Conservation (phyloP, 2,888 invertebrate species). For the Coleophora flavipennella region DNA sequence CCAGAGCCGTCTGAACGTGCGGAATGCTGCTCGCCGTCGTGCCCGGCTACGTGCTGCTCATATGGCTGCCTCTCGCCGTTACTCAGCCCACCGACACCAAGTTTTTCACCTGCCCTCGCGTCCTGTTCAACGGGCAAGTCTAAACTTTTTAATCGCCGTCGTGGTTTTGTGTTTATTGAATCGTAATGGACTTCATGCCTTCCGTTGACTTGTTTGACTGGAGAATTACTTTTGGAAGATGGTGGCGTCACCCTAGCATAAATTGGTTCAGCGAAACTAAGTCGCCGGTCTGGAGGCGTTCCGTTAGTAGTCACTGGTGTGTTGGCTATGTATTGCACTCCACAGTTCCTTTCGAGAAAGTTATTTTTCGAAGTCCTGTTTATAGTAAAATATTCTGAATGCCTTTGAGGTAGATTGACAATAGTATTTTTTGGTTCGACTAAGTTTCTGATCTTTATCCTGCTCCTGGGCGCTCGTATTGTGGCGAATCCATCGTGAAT, state of each 20-base stretch:
- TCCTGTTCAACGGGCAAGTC: slow-evolving; percentile 48
- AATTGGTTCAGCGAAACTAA: slow-evolving; percentile 61
- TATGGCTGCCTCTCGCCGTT: slow-evolving; percentile 55
- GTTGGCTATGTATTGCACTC: slow-evolving; percentile 50
- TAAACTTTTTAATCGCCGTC: slow-evolving; percentile 58
- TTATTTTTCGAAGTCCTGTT: slow-evolving; percentile 56
- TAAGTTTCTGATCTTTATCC: slow-evolving; percentile 62
- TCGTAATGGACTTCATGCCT: slow-evolving; percentile 59
- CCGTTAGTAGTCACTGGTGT: slow-evolving; percentile 24
- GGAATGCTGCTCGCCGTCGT: slow-evolving; percentile 65
- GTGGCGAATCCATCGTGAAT: slow-evolving; percentile 92
- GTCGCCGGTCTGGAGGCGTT: slow-evolving; percentile 33
- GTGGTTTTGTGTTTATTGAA: slow-evolving; percentile 64
- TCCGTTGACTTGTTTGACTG: slow-evolving; percentile 42
- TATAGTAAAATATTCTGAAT: slow-evolving; percentile 66
- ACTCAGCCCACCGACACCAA: slow-evolving; percentile 40
- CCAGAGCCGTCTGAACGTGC: slow-evolving; percentile 42
- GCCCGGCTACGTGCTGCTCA: slow-evolving; percentile 49
- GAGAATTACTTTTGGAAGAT: slow-evolving; percentile 49
- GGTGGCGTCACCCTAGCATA: slow-evolving; percentile 64
- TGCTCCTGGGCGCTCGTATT: slow-evolving; percentile 77
- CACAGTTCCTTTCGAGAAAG: slow-evolving; percentile 53
- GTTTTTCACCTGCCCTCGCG: slow-evolving; percentile 43
- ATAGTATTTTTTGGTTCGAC: slow-evolving; percentile 53
- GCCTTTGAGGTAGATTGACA: slow-evolving; percentile 60